These are phyloP conservation scores for Scylla paramamosain DNA, from an alignment of 1,140 invertebrate species.

Conservation along the genomic window DNA sequence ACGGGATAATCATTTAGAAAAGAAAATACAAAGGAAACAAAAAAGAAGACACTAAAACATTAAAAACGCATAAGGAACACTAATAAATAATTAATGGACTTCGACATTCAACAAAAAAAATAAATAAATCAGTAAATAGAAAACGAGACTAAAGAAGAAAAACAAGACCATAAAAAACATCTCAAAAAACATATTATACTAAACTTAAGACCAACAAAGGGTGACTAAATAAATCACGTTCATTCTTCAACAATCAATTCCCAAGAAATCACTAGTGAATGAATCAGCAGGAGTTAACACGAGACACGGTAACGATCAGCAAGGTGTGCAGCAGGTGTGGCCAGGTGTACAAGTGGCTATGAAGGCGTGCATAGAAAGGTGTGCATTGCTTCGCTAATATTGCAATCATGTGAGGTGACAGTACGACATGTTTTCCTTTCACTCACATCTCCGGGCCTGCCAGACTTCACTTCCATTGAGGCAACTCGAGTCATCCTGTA, in stretches of 20 bases:
- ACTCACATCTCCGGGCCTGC: constrained; percentile 33
- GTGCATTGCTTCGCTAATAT: too few relatives aligned
- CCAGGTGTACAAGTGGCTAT: too few relatives aligned
- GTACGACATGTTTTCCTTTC: constrained; percentile 16
- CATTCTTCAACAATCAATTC: too few relatives aligned
- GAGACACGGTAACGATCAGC: too few relatives aligned
- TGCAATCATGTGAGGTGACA: neutral
- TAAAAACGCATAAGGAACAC: neutral
- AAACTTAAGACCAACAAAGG: neutral
- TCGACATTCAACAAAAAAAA: too few relatives aligned
- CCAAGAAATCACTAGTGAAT: too few relatives aligned
- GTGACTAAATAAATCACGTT: too few relatives aligned
- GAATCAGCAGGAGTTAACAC: too few relatives aligned
- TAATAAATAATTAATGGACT: too few relatives aligned
- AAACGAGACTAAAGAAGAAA: neutral
- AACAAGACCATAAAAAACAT: neutral
- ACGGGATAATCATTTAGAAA: neutral
- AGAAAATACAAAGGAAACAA: neutral
- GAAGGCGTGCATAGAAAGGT: too few relatives aligned
- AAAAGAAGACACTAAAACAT: neutral
- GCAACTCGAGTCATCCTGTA: neutral
- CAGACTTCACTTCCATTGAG: neutral
- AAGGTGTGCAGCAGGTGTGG: too few relatives aligned
- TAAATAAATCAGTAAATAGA: neutral
- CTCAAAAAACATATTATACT: neutral